Percentiles rank a stretch among this genome's conserved stretches.
Conservation (phyloP, 2,888 invertebrate genomes). For the Plebejus melissa region DNA sequence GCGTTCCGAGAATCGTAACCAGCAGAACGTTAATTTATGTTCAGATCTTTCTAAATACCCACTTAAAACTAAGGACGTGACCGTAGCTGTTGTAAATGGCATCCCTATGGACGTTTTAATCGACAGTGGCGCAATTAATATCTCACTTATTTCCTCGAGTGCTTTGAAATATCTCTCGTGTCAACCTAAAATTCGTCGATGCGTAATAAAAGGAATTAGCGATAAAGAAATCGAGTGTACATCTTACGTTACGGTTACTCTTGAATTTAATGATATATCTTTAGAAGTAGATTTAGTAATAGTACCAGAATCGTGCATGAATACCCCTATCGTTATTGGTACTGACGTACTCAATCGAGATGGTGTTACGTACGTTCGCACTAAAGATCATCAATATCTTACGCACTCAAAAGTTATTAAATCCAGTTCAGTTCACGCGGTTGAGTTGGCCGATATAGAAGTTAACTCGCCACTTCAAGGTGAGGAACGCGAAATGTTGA, state of each 20-base stretch:
- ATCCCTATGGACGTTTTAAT: conserved; percentile 37
- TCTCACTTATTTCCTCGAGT: conserved; percentile 35
- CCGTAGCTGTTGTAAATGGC: conserved; percentile 28
- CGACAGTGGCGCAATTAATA: conserved; percentile 35
- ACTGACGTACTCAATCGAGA: not conserved
- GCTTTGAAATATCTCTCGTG: conserved; percentile 32
- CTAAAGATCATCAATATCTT: too few species aligned
- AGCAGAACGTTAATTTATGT: conserved; percentile 13
- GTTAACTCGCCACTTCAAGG: conserved; percentile 30
- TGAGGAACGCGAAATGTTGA: conserved; percentile 18
- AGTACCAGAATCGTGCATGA: not conserved
- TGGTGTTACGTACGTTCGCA: too few species aligned
- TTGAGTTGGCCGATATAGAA: not conserved
- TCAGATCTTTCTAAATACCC: not conserved
- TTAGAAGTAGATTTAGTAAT: conserved; percentile 17
- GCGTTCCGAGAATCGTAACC: not conserved
- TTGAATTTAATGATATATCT: conserved; percentile 30
- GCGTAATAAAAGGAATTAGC: conserved; percentile 32
- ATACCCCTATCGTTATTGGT: conserved; percentile 10
- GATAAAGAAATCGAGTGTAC: conserved; percentile 22
- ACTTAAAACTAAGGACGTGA: conserved; percentile 12
- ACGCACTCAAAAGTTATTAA: too few species aligned
- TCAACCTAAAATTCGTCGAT: not conserved
- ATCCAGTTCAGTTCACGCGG: too few species aligned
- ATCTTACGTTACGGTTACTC: conserved; percentile 31